These are phyloP conservation scores for Intellagama lesueurii DNA, from an alignment of 2,797 vertebrate species.

Conservation along the genomic window DNA sequence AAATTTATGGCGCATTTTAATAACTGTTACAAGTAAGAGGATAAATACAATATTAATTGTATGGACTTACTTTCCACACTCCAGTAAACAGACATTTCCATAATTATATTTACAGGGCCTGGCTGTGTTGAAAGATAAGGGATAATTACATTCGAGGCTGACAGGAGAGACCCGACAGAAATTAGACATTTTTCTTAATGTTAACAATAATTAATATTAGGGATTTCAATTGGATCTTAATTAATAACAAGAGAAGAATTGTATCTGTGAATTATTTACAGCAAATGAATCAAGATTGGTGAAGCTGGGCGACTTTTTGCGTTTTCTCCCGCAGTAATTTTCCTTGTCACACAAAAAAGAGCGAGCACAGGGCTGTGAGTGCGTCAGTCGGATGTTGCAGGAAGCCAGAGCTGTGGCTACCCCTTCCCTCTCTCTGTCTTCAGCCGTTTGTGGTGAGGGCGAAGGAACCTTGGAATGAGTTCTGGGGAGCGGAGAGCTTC, in stretches of 20 bases:
- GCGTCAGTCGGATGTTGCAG: neutral
- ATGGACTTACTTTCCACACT: constrained; percentile 71
- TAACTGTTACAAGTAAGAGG: constrained; percentile 70
- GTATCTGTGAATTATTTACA: constrained; percentile 46
- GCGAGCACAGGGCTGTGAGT: neutral
- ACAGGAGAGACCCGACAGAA: constrained; percentile 65
- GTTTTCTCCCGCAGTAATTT: neutral
- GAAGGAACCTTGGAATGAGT: no score
- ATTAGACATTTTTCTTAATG: constrained; percentile 63
- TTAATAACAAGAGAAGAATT: constrained; percentile 63
- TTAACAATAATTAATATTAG: constrained; percentile 74
- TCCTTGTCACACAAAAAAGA: constrained; percentile 3
- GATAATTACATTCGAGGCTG: constrained; percentile 78
- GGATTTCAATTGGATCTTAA: constrained; percentile 70
- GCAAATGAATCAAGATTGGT: constrained; percentile 36
- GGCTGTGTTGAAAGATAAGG: constrained; percentile 80
- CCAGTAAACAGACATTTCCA: constrained; percentile 74
- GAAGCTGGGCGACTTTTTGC: constrained; percentile 22
- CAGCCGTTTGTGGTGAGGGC: neutral
- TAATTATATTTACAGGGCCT: constrained; percentile 81
- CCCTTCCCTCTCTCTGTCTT: neutral
- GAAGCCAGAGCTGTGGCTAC: neutral
- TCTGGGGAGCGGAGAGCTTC: neutral
- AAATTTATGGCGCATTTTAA: constrained; percentile 70
- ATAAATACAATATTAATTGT: constrained; percentile 79